These are phyloP conservation scores for Drosophila kanapiae DNA, from an alignment of 1,140 invertebrate species.

Conservation along the genomic window DNA sequence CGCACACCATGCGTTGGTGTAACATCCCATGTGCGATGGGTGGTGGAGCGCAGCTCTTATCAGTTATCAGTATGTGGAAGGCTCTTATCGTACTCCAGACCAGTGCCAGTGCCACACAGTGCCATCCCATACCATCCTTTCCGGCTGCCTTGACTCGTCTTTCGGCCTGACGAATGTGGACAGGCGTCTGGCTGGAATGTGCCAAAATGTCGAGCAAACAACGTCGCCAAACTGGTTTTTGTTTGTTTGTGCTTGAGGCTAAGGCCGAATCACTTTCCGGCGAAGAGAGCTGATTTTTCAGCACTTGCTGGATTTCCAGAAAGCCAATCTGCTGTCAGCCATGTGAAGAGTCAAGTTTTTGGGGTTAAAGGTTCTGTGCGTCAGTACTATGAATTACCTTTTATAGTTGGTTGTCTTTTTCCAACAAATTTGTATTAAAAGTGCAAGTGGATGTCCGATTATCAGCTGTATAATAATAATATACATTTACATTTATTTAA, in stretches of 20 bases:
- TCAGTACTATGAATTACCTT: no score
- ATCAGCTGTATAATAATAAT: no score
- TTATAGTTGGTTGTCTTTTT: background rate
- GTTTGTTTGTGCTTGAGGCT: conserved; percentile 22
- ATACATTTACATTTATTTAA: no score
- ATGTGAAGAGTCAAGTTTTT: background rate
- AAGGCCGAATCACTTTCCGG: conserved; percentile 6
- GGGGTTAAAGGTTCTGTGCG: no score
- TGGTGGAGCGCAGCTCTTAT: conserved; percentile 43
- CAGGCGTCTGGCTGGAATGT: conserved; percentile 47
- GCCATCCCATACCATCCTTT: conserved; percentile 13
- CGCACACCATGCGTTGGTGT: conserved; percentile 49
- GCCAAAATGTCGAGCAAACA: conserved; percentile 48
- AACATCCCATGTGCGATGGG: conserved; percentile 45
- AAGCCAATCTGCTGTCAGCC: conserved; percentile 17
- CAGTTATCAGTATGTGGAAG: conserved; percentile 50
- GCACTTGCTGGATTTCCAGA: background rate
- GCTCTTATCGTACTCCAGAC: conserved; percentile 20
- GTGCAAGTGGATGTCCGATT: no score
- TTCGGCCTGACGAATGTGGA: conserved; percentile 46
- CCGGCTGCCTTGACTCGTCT: conserved; percentile 10
- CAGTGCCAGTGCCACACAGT: background rate
- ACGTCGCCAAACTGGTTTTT: conserved; percentile 24
- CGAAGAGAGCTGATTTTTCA: conserved; percentile 3
- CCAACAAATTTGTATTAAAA: no score